These are phyloP conservation scores for Drosophila orena DNA, from an alignment of 1,140 invertebrate genomes.

Conservation along the genomic window DNA sequence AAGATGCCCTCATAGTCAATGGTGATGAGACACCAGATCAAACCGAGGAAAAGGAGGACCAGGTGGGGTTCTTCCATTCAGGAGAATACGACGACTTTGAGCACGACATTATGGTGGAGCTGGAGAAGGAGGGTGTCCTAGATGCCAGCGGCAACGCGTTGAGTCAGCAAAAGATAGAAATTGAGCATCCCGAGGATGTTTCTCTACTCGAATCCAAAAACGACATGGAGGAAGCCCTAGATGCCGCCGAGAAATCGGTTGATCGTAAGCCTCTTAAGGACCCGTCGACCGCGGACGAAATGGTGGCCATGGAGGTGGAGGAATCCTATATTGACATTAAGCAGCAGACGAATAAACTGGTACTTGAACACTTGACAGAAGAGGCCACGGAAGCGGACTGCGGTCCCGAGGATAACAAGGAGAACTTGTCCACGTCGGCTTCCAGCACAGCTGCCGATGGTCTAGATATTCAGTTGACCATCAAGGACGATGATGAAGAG, in stretches of 20 bases:
- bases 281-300: slow-evolving; percentile 13
- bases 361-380: slow-evolving; percentile 6
- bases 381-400: slow-evolving; percentile 5
- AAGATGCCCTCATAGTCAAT: slow-evolving; percentile 17
- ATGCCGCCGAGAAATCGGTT: not conserved
- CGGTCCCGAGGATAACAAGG: slow-evolving; percentile 71
- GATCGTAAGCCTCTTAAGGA: not conserved
- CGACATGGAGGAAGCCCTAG: not conserved
- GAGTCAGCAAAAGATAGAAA: slow-evolving; percentile 36
- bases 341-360: slow-evolving; percentile 11
- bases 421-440: slow-evolving; percentile 58
- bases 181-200: slow-evolving; percentile 1
- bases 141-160: slow-evolving; percentile 68
- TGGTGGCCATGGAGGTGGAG: slow-evolving; percentile 20
- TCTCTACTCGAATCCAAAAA: not conserved
- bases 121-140: slow-evolving; percentile 64
- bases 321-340: slow-evolving; percentile 17
- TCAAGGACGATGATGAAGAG: slow-evolving; percentile 49
- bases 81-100: slow-evolving; percentile 59
- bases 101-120: slow-evolving; percentile 63
- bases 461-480: slow-evolving; percentile 28
- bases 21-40: slow-evolving; percentile 5
- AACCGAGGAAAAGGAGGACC: slow-evolving; percentile 6
- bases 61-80: not conserved
- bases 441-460: slow-evolving; percentile 12